A percentile compares a stretch with the other conserved stretches of the same genome.
phyloP scores from a whole-genome alignment of 2,113 vertebrate species.

The Manacus vitellinus region DNA sequence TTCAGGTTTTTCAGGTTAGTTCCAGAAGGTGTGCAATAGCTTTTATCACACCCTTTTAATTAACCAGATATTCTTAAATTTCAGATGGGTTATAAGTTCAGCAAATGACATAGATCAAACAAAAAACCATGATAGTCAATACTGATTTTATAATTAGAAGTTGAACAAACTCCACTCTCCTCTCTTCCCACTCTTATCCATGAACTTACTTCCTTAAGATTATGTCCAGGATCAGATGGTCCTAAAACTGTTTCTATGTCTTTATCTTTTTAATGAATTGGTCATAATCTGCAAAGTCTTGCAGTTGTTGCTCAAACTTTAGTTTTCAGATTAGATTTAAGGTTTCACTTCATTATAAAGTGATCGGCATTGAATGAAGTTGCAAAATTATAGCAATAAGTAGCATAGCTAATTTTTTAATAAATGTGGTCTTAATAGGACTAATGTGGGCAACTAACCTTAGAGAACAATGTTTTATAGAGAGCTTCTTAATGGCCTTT shows the following conservation, averaged over 20 bases:
- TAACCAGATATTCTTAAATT: slow-evolving; percentile 17
- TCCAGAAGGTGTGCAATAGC: background rate
- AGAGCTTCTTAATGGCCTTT: slow-evolving; percentile 36
- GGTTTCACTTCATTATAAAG: slow-evolving; percentile 4
- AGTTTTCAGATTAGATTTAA: background rate
- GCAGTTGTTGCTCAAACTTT: background rate
- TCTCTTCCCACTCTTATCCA: background rate
- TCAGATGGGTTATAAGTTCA: background rate
- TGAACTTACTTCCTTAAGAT: background rate
- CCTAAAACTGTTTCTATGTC: background rate
- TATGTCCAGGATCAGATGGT: background rate
- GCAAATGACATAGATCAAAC: background rate
- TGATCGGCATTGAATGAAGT: background rate
- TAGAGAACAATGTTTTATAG: slow-evolving; percentile 49
- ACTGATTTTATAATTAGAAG: background rate
- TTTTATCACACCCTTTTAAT: slow-evolving; percentile 23
- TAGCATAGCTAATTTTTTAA: background rate
- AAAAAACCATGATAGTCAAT: background rate
- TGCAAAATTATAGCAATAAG: background rate
- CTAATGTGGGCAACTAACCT: slow-evolving; percentile 62
- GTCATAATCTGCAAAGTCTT: background rate
- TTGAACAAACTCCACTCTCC: slow-evolving; percentile 64
- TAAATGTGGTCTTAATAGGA: background rate
- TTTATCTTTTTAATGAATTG: background rate
- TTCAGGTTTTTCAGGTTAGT: background rate